Evolutionary conservation across 2,797 vertebrate species (phyloP).

Genomic region (Pampus argenteus): DNA sequence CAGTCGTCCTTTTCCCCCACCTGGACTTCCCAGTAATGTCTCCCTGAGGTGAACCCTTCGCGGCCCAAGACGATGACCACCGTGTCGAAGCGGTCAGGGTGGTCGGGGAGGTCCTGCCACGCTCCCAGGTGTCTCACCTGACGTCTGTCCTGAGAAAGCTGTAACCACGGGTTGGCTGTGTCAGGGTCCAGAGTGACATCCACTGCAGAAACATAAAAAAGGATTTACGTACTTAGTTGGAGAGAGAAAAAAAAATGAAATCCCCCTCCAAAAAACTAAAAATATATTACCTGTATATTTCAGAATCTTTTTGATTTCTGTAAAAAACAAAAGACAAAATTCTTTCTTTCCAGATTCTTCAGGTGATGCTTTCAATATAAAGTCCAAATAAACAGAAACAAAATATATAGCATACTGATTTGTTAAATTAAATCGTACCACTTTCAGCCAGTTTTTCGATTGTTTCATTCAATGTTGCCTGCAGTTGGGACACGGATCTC

Average conservation of each 20-base stretch:
- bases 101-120: slow-evolving; percentile 85
- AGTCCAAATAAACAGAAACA: not conserved
- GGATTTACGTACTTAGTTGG: not conserved
- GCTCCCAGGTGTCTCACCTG: slow-evolving; percentile 83
- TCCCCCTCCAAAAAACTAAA: not conserved
- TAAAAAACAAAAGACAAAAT: slow-evolving; percentile 25
- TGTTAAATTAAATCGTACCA: slow-evolving; percentile 62
- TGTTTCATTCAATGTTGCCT: slow-evolving; percentile 70
- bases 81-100: slow-evolving; percentile 84
- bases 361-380: not conserved
- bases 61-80: slow-evolving; percentile 86
- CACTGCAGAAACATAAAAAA: slow-evolving; percentile 63
- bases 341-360: not conserved
- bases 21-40: slow-evolving; percentile 90
- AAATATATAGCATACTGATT: accelerated
- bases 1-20: slow-evolving; percentile 88
- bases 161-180: slow-evolving; percentile 87
- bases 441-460: slow-evolving; percentile 76
- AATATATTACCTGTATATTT: slow-evolving; percentile 82
- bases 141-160: slow-evolving; percentile 85
- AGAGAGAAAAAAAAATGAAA: not conserved
- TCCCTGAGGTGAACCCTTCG: slow-evolving; percentile 81
- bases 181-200: slow-evolving; percentile 86
- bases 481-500: slow-evolving; percentile 79
- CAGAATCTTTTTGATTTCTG: slow-evolving; percentile 82